Evolutionary conservation across 2,797 vertebrate genomes (phyloP), one percentile per base, ranked within the genome.

Genomic region (Lerista edwardsae): DNA sequence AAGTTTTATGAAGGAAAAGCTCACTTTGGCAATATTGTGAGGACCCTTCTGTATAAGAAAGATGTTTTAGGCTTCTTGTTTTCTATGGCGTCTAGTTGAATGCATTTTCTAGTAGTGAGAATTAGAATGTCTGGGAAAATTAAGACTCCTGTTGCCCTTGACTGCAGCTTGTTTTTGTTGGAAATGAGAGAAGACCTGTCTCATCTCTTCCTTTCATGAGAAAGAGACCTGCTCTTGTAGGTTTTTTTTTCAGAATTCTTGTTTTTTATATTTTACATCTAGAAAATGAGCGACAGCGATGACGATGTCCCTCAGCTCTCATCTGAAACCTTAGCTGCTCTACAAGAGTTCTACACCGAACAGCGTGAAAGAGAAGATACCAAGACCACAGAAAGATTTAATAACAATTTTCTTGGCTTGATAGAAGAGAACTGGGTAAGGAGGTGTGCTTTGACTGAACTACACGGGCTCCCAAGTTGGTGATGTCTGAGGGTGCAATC

Each of bases 351-450:
- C 90, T 98, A 98, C 90, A 86, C 91, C 2, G 97, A 98, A 88
- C 96, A 95, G 89, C 90, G 93, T 82, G 89, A 91, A 19, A 90
- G 47, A 39, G 81, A 90, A 10, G 91, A 71, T 71, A 89, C 95
- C 80, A 95, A 93, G 83, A 74, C 79, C 27, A 91, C 88, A 76
- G 91, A 90, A 1, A 88, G 25, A 14, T 90, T 86, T 84, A 89
- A 94, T 79, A 94, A 93, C 76, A 98, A 96, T 27, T 88, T 92
- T 27, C 84, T 98, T 75, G 98, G 97, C 80, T 95, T 96, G 0
- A 91, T 99, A 91, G 96, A 97, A 89, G 98, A 99, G 94, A 97
- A 99, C 92, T 99, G 98, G 98, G 98, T 99, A 96, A 93, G 96
- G 80, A 83, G 79, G 15, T 39, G 3, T 68, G 39, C 76, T 83